Conservation (phyloP, 2,888 invertebrate genomes). For the Phyllotreta cruciferae region DNA sequence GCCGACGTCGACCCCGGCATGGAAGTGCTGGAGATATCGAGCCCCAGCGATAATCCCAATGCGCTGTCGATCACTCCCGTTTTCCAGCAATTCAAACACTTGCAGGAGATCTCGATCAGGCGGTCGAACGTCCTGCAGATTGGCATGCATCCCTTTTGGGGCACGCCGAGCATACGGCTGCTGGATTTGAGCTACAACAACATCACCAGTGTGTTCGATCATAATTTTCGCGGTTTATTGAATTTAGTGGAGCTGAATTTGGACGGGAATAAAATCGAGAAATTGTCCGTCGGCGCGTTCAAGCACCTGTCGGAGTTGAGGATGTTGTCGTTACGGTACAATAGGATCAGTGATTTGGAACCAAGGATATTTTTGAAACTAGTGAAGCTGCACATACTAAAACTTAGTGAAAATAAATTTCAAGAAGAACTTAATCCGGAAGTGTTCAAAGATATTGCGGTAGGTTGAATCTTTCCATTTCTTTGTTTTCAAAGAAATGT, state of each 20-base stretch:
- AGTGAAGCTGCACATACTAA: conserved; percentile 73
- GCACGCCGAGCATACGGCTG: conserved; percentile 66
- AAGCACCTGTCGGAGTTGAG: conserved; percentile 74
- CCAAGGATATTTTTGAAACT: conserved; percentile 78
- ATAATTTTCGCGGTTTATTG: conserved; percentile 79
- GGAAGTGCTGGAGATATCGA: conserved; percentile 72
- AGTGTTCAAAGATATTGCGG: conserved; percentile 76
- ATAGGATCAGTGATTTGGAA: conserved; percentile 72
- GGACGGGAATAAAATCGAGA: conserved; percentile 76
- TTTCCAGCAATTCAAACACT: conserved; percentile 60
- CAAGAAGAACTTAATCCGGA: conserved; percentile 78
- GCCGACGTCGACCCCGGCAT: conserved; percentile 69
- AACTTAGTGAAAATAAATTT: conserved; percentile 75
- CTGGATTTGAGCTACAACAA: conserved; percentile 78
- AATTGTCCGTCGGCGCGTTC: conserved; percentile 79
- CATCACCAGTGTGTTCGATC: conserved; percentile 71
- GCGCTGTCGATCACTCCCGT: conserved; percentile 60
- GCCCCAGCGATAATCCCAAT: conserved; percentile 67
- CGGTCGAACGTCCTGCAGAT: conserved; percentile 79
- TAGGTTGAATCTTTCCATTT: conserved; percentile 52
- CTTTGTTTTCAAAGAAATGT: background rate
- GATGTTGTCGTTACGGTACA: conserved; percentile 71
- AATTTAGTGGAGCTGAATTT: conserved; percentile 75
- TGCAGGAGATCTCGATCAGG: conserved; percentile 76
- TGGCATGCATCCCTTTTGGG: conserved; percentile 83